Evolutionary conservation across 1,140 invertebrate species (phyloP).

Genomic region (Branchinecta lynchi): DNA sequence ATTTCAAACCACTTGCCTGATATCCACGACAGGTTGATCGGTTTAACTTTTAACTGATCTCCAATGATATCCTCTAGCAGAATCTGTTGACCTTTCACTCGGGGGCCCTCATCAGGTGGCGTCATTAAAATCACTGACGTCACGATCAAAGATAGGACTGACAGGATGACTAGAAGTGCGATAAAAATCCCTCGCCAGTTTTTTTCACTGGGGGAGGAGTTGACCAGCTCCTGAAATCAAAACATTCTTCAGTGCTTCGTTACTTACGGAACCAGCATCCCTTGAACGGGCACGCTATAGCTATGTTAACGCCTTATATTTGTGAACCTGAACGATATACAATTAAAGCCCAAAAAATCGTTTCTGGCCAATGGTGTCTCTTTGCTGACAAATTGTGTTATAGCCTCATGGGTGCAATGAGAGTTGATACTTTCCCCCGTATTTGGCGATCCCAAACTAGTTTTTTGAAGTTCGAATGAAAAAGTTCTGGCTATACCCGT

Average conservation of each 20-base stretch:
- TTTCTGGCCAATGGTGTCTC: too few relatives aligned
- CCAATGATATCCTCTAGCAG: constrained; percentile 47
- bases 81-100: constrained; percentile 33
- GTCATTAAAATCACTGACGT: constrained; percentile 20
- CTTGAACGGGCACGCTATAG: too few relatives aligned
- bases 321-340: too few relatives aligned
- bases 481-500: too few relatives aligned
- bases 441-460: too few relatives aligned
- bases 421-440: too few relatives aligned
- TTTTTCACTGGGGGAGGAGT: constrained; percentile 55
- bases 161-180: constrained; percentile 66
- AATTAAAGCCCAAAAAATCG: too few relatives aligned
- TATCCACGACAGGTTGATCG: constrained; percentile 63
- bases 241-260: not conserved
- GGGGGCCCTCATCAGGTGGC: constrained; percentile 20
- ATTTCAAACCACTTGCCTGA: constrained; percentile 40
- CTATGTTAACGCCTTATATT: too few relatives aligned
- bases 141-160: constrained; percentile 45
- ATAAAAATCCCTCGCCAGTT: constrained; percentile 85
- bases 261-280: too few relatives aligned
- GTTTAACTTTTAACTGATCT: constrained; percentile 41
- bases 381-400: too few relatives aligned
- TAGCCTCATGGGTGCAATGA: too few relatives aligned
- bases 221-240: constrained; percentile 54
- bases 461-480: too few relatives aligned